Evolutionary conservation across 2,113 vertebrate genomes (phyloP).

Genomic region (Dicentrarchus labrax): DNA sequence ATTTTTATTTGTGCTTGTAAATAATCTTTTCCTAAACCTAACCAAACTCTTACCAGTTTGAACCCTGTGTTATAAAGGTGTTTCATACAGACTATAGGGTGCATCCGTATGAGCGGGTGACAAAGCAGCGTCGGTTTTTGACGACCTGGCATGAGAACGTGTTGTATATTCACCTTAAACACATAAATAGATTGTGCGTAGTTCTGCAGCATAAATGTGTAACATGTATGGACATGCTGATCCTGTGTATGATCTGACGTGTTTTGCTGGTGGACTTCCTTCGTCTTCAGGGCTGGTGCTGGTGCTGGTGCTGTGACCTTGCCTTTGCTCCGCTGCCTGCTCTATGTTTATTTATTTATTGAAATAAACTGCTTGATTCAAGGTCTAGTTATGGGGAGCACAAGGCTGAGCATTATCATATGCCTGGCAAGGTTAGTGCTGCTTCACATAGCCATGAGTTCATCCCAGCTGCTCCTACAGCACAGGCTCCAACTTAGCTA

Average conservation of each 20-base stretch:
- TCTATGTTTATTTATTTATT: conserved; percentile 83
- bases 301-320: conserved; percentile 58
- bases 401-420: conserved; percentile 75
- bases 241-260: not conserved
- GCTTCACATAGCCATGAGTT: conserved; percentile 36
- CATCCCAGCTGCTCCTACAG: conserved; percentile 8
- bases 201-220: not conserved
- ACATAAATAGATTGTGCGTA: not conserved
- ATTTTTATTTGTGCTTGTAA: no score
- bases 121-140: no score
- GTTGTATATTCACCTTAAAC: not conserved
- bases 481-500: not conserved
- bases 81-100: no score
- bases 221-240: conserved; percentile 17
- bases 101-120: no score
- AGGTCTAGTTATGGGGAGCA: conserved; percentile 69
- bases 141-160: no score
- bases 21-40: no score
- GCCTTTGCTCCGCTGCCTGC: conserved; percentile 56
- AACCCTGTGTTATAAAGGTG: no score
- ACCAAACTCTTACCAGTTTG: no score
- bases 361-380: conserved; percentile 79
- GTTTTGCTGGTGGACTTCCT: conserved; percentile 8
- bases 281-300: conserved; percentile 29
- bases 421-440: conserved; percentile 58